Conservation (phyloP, 1,140 invertebrate species). For the Araneus ventricosus region DNA sequence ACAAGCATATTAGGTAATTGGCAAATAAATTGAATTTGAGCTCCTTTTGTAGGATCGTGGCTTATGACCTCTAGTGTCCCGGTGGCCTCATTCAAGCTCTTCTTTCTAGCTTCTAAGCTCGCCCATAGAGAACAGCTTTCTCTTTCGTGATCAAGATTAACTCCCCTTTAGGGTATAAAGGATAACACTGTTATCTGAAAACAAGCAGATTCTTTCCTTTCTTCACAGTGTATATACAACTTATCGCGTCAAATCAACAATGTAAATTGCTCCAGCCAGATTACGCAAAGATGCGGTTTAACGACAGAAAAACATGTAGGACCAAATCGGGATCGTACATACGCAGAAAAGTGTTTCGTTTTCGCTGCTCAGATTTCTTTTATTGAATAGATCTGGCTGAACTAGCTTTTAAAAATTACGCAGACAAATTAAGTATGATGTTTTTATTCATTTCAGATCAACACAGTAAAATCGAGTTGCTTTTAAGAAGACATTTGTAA, state of each 20-base stretch:
- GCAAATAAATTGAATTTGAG: slow-evolving; percentile 50
- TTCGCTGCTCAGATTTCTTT: not conserved
- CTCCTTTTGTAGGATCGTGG: slow-evolving; percentile 40
- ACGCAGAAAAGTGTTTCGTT: not conserved
- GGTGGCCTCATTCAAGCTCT: slow-evolving; percentile 38
- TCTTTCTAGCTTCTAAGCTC: not conserved
- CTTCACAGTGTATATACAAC: not conserved
- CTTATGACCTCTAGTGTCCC: slow-evolving; percentile 51
- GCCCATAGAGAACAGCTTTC: slow-evolving; percentile 36
- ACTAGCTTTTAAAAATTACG: too few species aligned
- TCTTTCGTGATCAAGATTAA: slow-evolving; percentile 56
- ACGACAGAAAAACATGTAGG: slow-evolving; percentile 1
- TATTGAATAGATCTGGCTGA: too few species aligned
- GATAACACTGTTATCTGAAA: slow-evolving; percentile 12
- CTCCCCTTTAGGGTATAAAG: slow-evolving; percentile 23
- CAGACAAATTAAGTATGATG: too few species aligned
- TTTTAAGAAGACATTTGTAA: too few species aligned
- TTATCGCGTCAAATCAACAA: slow-evolving; percentile 33
- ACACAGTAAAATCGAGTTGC: too few species aligned
- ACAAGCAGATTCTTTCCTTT: not conserved
- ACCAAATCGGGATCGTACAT: not conserved
- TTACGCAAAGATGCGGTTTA: slow-evolving; percentile 27
- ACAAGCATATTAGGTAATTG: slow-evolving; percentile 29
- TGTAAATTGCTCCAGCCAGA: not conserved
- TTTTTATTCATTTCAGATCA: too few species aligned